Base-by-base conservation (phyloP, 1,140 invertebrate genomes). In the Ericerus pela region DNA sequence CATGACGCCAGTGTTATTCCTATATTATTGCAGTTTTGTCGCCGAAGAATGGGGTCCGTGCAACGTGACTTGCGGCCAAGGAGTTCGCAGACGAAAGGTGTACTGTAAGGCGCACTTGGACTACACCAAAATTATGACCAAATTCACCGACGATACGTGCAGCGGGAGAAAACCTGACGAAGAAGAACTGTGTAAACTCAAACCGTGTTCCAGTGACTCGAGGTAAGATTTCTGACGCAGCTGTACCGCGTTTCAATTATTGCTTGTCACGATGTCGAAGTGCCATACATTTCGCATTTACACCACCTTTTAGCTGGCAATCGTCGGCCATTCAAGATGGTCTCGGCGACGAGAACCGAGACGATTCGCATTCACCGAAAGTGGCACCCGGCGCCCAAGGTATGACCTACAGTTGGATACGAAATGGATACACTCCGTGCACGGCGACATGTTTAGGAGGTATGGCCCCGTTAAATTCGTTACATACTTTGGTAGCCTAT, bases 391-490 rank as follows among this genome's bases (percentile, higher is more conserved):
- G 73, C 36, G 70, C 64, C 57, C 58, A 76, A 63, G 60, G 79
- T 67, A 60, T 78, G 74, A 63, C 84, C 0, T 88, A 87, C 68
- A 84, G 84, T 1, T 90, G 86, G 86, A 82, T 83, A 62, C 81
- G 85, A 62, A 77, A 82, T 61, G 85, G 85, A 0, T 89, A 84
- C 62, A 92, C 88, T 1, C 82, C 85, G 57, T 98, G 94, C 72
- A 95, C 88, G 64, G 88, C 88, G 1, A 90, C 88, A 41, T 98
- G 94, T 70, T 76, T 96, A 2, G 93, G 93, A 65, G 92, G 86
- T 68, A 77, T 67, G 61, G 51, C 24, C 38, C 38, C 0, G 51
- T 2, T 55, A 29, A 47, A 33, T 33, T 54, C 53, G 51, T 38
- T 33, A 43, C 41, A 18, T 3, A 22, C 52, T 51, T 61, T 53